Base-by-base conservation (phyloP, 2,888 invertebrate species). In the Chalcosyrphus nemorum region DNA sequence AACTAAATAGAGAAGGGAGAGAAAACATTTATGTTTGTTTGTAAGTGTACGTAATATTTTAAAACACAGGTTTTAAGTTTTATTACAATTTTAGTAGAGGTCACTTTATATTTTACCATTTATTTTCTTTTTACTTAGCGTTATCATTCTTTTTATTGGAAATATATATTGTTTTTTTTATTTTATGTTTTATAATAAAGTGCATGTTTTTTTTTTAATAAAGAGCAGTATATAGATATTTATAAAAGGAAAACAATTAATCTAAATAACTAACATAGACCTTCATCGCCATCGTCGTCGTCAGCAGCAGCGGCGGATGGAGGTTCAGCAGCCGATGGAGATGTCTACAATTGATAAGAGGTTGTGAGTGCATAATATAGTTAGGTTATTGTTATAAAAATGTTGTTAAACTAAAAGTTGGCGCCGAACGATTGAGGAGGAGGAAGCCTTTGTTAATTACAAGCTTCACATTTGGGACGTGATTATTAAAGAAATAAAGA, bases 191-290 rank as follows among this genome's bases (percentile, higher is more conserved):
- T 43, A 57, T 32, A 32, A 29, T 29, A 29, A 24, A 24, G 11
- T 32, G 66, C 72, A 82, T 59, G 61, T 78, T 38, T 57, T 38
- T 52, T 54, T 68, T 70, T 76, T 50, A 70, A 59, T 82, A 78
- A 77, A 65, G 84, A 84, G 70, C 70, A 54, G 50, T 84, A 80
- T 80, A 13, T 70, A 65, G 80, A 59, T 70, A 59, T 78, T 80
- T 75, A 75, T 70, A 80, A 80, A 68, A 82, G 65, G 63, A 84
- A 65, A 75, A 74, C 38, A 63, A 13, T 43, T 65, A 59, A 32
- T 63, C 74, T 78, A 74, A 41, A 29, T 85, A 71, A 87, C 86
- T 87, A 87, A 87, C 87, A 87, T 43, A 87, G 82, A 41, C 86
- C 87, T 5, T 86, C 87, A 6, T 86, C 87, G 3, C 86, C 87